Conservation (phyloP, 2,888 invertebrate species). For the Nomada hirtipes region DNA sequence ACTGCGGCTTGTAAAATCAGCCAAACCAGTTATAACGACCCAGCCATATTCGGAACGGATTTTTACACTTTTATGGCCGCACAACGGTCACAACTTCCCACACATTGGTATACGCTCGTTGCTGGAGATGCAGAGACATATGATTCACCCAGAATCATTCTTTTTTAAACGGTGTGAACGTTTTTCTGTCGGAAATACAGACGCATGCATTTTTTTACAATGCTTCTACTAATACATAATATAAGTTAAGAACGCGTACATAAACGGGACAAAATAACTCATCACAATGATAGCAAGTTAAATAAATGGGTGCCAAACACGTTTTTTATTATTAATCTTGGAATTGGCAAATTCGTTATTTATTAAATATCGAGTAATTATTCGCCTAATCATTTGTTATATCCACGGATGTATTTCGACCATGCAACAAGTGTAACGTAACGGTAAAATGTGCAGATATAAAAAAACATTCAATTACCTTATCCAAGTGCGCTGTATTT, state of each 20-base stretch:
- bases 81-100: constrained; percentile 72
- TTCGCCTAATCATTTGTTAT: neutral
- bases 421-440: neutral
- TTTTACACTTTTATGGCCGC: constrained; percentile 65
- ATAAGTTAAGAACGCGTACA: no score
- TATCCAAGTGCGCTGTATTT: constrained; percentile 16
- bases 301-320: neutral
- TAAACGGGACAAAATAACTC: constrained; percentile 10
- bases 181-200: constrained; percentile 28
- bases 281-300: neutral
- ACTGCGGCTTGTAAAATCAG: constrained; percentile 47
- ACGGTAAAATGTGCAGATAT: constrained; percentile 8
- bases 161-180: constrained; percentile 51
- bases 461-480: constrained; percentile 7
- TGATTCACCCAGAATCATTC: constrained; percentile 70
- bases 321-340: neutral
- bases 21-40: constrained; percentile 74
- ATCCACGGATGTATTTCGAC: neutral
- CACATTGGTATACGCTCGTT: constrained; percentile 58
- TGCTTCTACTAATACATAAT: neutral
- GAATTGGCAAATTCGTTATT: neutral
- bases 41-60: constrained; percentile 75
- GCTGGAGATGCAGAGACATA: constrained; percentile 62
- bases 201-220: constrained; percentile 6
- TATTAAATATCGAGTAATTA: neutral